Evolutionary conservation across 2,888 invertebrate species (phyloP).

Genomic region (Busseola fusca): DNA sequence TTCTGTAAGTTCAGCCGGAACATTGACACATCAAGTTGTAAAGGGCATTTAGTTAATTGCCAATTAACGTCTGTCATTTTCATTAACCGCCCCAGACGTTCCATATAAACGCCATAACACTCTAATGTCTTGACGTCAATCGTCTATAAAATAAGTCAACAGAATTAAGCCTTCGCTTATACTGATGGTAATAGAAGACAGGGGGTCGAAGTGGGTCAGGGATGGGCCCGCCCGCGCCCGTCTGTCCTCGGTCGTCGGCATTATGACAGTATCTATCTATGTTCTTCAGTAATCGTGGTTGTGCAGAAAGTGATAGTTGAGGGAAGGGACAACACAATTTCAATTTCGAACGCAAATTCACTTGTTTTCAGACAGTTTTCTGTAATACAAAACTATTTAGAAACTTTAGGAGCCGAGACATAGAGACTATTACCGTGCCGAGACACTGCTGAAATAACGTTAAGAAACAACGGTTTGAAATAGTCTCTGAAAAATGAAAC

Average conservation of each 20-base stretch:
- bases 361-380: not conserved
- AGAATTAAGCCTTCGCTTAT: constrained; percentile 34
- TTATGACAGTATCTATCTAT: constrained; percentile 10
- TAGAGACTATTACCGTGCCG: no score
- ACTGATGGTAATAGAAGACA: constrained; percentile 12
- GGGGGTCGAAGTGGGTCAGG: constrained; percentile 52
- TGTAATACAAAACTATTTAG: not conserved
- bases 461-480: not conserved
- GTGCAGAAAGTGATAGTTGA: not conserved
- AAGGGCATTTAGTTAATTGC: not conserved
- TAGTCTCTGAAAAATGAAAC: not conserved
- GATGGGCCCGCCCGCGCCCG: constrained; percentile 36
- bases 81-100: not conserved
- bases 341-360: not conserved
- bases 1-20: not conserved
- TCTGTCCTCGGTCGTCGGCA: constrained; percentile 23
- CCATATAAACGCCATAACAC: constrained; percentile 5
- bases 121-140: constrained; percentile 26
- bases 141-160: constrained; percentile 48
- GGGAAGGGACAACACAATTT: not conserved
- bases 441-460: not conserved
- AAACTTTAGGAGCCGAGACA: not conserved
- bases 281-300: constrained; percentile 7
- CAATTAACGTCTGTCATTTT: constrained; percentile 1
- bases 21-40: not conserved